Percentiles rank a stretch among this genome's conserved stretches.
These are phyloP conservation scores for Rhabdophis nuchalis DNA, from an alignment of 2,797 vertebrate genomes.

Conservation along the genomic window DNA sequence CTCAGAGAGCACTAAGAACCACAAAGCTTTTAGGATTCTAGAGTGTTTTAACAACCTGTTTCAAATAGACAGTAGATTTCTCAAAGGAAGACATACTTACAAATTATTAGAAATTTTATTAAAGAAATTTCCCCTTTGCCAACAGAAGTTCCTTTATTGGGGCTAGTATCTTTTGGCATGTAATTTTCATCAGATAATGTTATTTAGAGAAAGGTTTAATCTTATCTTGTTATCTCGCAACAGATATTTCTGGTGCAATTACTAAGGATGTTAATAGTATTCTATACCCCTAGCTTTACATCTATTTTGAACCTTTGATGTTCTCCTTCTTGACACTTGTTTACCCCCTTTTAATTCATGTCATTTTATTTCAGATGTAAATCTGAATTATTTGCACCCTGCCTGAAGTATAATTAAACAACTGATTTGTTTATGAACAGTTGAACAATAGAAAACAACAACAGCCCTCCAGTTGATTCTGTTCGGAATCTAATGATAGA, in stretches of 20 bases:
- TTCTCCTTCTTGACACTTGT: not conserved
- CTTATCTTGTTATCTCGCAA: not conserved
- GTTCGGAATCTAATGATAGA: not conserved
- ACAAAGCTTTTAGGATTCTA: not conserved
- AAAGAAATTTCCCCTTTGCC: not conserved
- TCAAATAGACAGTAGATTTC: not conserved
- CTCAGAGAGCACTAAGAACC: not conserved
- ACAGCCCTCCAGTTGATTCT: not conserved
- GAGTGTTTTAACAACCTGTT: not conserved
- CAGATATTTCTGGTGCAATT: not conserved
- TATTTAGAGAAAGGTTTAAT: not conserved
- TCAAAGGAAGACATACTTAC: not conserved
- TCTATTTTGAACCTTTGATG: not conserved
- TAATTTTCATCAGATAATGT: not conserved
- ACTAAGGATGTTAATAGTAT: not conserved
- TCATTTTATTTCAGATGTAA: not conserved
- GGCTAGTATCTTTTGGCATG: not conserved
- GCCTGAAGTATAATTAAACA: not conserved
- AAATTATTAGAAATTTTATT: not conserved
- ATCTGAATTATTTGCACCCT: not conserved
- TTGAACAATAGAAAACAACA: not conserved
- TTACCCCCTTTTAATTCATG: not conserved
- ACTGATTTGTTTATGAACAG: constrained; percentile 5
- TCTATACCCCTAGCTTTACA: not conserved
- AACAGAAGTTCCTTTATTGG: not conserved